A percentile compares a stretch with the other conserved stretches of the same genome.
Conservation (phyloP, 2,888 invertebrate species). For the Allolobophora icterica region DNA sequence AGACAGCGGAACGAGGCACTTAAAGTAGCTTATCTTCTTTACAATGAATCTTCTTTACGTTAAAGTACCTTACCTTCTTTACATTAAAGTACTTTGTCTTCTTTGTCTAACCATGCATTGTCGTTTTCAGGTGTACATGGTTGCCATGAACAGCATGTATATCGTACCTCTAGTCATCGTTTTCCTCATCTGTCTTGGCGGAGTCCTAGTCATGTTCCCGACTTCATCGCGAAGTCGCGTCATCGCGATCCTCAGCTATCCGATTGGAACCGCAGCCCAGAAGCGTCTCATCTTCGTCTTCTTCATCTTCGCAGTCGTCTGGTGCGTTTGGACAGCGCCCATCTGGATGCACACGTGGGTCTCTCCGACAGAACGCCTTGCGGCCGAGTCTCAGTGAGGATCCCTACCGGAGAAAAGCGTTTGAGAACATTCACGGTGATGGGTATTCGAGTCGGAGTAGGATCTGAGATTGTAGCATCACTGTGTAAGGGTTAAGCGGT, state of each 20-base stretch:
- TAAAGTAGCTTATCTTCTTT: too few relatives aligned
- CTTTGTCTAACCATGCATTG: background rate
- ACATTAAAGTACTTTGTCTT: too few relatives aligned
- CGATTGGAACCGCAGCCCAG: background rate
- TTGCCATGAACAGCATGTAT: slow-evolving; percentile 48
- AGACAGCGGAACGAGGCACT: too few relatives aligned
- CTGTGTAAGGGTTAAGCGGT: background rate
- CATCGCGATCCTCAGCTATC: slow-evolving; percentile 30
- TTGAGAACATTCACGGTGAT: background rate
- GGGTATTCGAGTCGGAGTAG: background rate
- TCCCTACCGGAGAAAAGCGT: background rate
- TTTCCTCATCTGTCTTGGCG: background rate
- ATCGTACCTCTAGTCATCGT: slow-evolving; percentile 43
- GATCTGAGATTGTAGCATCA: background rate
- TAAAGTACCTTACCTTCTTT: too few relatives aligned
- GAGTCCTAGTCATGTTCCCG: slow-evolving; percentile 10
- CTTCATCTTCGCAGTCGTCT: slow-evolving; percentile 45
- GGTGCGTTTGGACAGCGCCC: slow-evolving; percentile 49
- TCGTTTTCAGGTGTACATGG: slow-evolving; percentile 42
- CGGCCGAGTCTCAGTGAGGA: background rate
- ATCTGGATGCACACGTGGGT: slow-evolving; percentile 49
- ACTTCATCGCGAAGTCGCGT: slow-evolving; percentile 18
- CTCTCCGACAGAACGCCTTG: background rate
- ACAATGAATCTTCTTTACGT: too few relatives aligned
- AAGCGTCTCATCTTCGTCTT: slow-evolving; percentile 45